Evolutionary conservation across 2,888 invertebrate genomes (phyloP).

Genomic region (Drosophila macrospina): DNA sequence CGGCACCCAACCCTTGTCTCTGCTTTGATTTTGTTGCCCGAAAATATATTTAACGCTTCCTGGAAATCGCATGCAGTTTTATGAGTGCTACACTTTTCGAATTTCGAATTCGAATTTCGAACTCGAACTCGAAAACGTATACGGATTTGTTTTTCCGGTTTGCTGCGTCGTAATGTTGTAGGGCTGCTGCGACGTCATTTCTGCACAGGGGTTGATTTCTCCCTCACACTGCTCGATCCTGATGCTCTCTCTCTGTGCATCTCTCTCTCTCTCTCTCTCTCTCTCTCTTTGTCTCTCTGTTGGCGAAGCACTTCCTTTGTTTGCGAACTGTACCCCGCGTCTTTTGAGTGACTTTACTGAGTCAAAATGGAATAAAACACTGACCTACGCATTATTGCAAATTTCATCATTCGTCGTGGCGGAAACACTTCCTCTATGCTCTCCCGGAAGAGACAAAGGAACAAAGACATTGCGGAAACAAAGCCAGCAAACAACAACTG

Average conservation of each 20-base stretch:
- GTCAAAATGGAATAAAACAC: background rate
- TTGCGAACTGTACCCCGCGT: slow-evolving; percentile 26
- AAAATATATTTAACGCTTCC: slow-evolving; percentile 47
- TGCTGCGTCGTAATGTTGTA: slow-evolving; percentile 8
- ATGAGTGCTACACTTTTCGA: slow-evolving; percentile 25
- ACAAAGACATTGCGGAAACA: slow-evolving; percentile 29
- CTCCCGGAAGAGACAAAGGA: background rate
- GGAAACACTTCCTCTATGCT: background rate
- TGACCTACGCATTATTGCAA: slow-evolving; percentile 19
- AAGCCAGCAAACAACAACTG: slow-evolving; percentile 7
- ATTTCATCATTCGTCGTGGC: slow-evolving; percentile 9
- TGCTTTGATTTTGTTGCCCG: slow-evolving; percentile 3
- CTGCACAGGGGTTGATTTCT: slow-evolving; percentile 8
- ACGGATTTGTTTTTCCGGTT: slow-evolving; percentile 6
- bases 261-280: background rate
- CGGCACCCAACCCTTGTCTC: slow-evolving; percentile 28
- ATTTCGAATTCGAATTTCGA: slow-evolving; percentile 10
- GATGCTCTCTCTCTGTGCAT: background rate
- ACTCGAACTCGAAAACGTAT: background rate
- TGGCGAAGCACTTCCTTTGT: slow-evolving; percentile 32
- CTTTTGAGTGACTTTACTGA: slow-evolving; percentile 19
- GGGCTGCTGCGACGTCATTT: slow-evolving; percentile 34
- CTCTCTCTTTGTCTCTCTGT: too few relatives aligned
- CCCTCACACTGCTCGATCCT: slow-evolving; percentile 24
- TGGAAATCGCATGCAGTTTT: slow-evolving; percentile 30